phyloP scores from a whole-genome alignment of 2,888 invertebrate genomes.

The Adela reaumurella region DNA sequence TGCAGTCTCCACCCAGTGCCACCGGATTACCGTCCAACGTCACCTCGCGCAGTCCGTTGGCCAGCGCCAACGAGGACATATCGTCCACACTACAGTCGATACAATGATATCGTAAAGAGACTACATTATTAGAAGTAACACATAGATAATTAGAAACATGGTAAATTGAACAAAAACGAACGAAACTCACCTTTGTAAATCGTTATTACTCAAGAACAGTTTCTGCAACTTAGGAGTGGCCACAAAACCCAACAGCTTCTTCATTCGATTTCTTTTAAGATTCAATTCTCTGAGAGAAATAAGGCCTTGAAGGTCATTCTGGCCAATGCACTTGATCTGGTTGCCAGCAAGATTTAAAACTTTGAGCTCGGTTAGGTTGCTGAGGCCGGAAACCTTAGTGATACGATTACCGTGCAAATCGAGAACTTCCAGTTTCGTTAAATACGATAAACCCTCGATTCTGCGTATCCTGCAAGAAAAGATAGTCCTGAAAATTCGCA shows the following conservation, averaged over 20 bases:
- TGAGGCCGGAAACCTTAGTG: constrained; percentile 65
- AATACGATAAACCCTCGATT: constrained; percentile 70
- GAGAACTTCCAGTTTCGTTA: constrained; percentile 80
- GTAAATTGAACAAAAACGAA: too few species aligned
- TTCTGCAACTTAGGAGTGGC: constrained; percentile 73
- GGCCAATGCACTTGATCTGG: constrained; percentile 73
- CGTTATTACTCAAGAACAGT: constrained; percentile 81
- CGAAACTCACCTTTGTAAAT: constrained; percentile 50
- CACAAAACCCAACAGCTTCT: constrained; percentile 76
- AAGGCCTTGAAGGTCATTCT: constrained; percentile 75
- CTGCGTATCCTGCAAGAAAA: constrained; percentile 68
- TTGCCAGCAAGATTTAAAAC: constrained; percentile 93
- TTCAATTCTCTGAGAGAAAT: constrained; percentile 81
- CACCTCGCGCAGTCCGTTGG: constrained; percentile 73
- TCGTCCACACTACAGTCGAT: constrained; percentile 88
- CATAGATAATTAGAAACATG: too few species aligned
- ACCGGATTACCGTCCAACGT: constrained; percentile 86
- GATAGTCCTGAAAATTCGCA: too few species aligned
- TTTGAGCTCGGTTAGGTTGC: constrained; percentile 70
- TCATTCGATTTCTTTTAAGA: constrained; percentile 79
- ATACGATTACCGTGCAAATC: constrained; percentile 94
- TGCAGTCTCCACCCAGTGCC: constrained; percentile 74
- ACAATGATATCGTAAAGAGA: too few species aligned
- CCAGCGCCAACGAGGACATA: constrained; percentile 77
- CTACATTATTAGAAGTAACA: too few species aligned